phyloP scores from a whole-genome alignment of 2,113 vertebrate species.

The Pycnonotus jocosus region DNA sequence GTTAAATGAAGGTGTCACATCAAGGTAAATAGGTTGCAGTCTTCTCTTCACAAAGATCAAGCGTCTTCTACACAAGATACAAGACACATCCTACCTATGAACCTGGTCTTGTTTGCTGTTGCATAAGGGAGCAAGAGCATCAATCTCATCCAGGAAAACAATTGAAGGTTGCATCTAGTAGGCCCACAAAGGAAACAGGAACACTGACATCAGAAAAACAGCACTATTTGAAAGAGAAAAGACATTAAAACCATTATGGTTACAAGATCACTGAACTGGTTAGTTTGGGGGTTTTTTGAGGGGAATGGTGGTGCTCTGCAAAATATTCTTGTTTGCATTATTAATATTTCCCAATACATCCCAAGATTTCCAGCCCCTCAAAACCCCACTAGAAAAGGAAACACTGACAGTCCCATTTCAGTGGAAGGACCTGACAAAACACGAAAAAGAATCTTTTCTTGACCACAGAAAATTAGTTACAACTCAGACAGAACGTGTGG shows the following conservation, averaged over 20 bases:
- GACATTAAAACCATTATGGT: background rate
- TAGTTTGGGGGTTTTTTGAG: background rate
- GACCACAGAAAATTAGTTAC: background rate
- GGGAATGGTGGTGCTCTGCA: background rate
- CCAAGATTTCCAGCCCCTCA: background rate
- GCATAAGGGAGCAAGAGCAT: constrained; percentile 83
- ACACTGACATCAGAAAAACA: background rate
- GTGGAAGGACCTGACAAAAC: background rate
- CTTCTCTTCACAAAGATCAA: background rate
- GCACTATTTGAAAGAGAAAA: background rate
- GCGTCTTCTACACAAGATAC: background rate
- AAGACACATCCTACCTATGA: constrained; percentile 76
- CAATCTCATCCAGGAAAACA: constrained; percentile 91
- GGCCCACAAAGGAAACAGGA: constrained; percentile 69
- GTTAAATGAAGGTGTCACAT: background rate
- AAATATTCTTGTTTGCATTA: background rate
- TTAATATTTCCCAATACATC: background rate
- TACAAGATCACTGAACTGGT: background rate
- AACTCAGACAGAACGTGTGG: background rate
- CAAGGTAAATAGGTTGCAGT: background rate
- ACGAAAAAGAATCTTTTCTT: background rate
- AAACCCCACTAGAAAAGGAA: background rate
- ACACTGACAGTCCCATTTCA: background rate
- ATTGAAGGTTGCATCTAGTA: constrained; percentile 88
- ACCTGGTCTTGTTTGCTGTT: constrained; percentile 90